phyloP scores from a whole-genome alignment of 2,797 vertebrate species.

The Sternotherus odoratus region DNA sequence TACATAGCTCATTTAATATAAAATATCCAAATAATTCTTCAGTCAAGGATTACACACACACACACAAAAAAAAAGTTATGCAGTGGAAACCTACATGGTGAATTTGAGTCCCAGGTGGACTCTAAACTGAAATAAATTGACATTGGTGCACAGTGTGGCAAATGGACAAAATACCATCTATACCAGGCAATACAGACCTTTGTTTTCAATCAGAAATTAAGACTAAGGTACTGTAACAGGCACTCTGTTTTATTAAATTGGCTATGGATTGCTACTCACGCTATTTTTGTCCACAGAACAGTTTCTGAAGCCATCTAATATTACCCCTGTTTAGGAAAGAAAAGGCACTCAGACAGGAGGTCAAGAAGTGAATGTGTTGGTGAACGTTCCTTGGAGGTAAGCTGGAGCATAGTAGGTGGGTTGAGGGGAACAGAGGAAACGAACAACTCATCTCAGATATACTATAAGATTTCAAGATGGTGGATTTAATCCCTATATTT shows the following conservation, averaged over 20 bases:
- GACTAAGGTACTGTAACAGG: neutral
- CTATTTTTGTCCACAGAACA: neutral
- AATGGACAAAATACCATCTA: neutral
- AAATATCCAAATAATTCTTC: neutral
- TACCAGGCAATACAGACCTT: fast-evolving
- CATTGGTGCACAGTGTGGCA: neutral
- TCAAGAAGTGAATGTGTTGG: neutral
- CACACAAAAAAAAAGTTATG: fast-evolving
- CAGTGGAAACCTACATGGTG: neutral
- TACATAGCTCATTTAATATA: neutral
- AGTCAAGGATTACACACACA: neutral
- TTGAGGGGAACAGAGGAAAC: neutral
- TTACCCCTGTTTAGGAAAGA: neutral
- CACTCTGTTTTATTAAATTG: neutral
- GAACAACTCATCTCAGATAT: neutral
- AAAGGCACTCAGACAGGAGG: neutral
- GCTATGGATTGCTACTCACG: neutral
- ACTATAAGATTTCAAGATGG: neutral
- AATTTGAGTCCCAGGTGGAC: neutral
- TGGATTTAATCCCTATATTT: neutral
- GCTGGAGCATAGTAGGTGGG: neutral
- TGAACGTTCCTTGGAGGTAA: neutral
- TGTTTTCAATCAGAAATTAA: neutral
- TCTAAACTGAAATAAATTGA: neutral
- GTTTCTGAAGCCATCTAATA: fast-evolving